phyloP scores from a whole-genome alignment of 2,797 vertebrate species.

The Sebastes taczanowskii region DNA sequence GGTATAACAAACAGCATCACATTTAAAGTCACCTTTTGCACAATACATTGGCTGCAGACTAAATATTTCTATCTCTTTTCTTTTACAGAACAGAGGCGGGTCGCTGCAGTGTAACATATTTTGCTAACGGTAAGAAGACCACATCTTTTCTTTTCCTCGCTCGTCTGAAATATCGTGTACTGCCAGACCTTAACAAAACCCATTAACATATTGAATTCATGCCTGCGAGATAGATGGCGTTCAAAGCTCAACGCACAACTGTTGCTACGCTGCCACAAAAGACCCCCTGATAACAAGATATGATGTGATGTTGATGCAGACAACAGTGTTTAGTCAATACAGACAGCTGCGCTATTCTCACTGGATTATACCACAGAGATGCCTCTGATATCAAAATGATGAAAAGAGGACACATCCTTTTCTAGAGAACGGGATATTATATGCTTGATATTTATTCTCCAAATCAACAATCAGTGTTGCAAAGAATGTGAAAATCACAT shows the following conservation, averaged over 20 bases:
- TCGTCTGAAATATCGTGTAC: conserved; percentile 10
- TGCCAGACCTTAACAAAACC: not conserved
- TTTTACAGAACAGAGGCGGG: conserved; percentile 67
- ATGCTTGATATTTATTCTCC: conserved; percentile 7
- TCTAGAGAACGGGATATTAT: conserved; percentile 6
- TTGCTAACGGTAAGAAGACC: conserved; percentile 81
- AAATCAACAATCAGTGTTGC: not conserved
- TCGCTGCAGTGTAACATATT: conserved; percentile 65
- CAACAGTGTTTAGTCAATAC: conserved; percentile 64
- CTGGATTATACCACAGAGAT: conserved; percentile 43
- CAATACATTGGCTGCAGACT: not conserved
- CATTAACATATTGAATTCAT: conserved; percentile 54
- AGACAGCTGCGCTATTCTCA: conserved; percentile 55
- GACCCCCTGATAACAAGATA: conserved; percentile 62
- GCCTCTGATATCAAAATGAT: conserved; percentile 55
- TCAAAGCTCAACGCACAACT: conserved; percentile 60
- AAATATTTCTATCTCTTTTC: conserved; percentile 21
- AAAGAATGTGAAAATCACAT: not conserved
- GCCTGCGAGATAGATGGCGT: conserved; percentile 23
- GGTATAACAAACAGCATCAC: not conserved
- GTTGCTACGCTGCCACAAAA: conserved; percentile 66
- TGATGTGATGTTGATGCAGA: conserved; percentile 64
- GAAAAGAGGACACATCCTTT: conserved; percentile 24
- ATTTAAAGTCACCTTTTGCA: conserved; percentile 1
- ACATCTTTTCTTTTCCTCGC: not conserved